Evolutionary conservation across 2,888 invertebrate genomes (phyloP), one percentile per base, ranked within the genome.

Genomic region (Sarcophaga caerulescens): DNA sequence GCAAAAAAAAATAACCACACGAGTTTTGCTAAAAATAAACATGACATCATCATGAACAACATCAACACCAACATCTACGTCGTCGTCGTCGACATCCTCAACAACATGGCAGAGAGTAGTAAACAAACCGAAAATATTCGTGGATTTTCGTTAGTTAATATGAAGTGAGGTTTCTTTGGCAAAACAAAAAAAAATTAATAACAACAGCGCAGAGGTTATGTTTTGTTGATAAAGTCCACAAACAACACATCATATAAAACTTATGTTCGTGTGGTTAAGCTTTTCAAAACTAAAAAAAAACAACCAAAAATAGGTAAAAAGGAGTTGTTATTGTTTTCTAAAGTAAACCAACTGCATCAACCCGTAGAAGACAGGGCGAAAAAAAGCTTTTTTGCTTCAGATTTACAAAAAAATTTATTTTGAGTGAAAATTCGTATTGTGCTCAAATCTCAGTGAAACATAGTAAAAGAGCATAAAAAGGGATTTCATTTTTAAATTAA

Each of bases 21-120:
- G 57, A 76, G 44, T 23, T 76, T 70, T 4, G 11, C 12, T 59
- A 35, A 45, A 79, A 80, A 71, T 84, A 84, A 70, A 63, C 23
- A 78, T 83, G 83, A 83, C 78, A 73, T 78, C 77, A 82, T 66
- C 81, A 4, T 19, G 23, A 25, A 17, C 44, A 57, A 14, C 10
- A 57, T 35, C 62, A 52, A 11, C 5, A 62, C 23, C 25, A 66
- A 80, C 6, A 4, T 11, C 47, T 21, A 10, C 62, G 17, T n/a
- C n/a, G 35, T 23, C 19, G 73, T 71, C 11, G 8, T 11, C 47
- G 47, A 10, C 69, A 6, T n/a, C 35, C n/a, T 35, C 35, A 52
- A 52, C 52, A 14, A 52, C 12, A 52, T 52, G 17, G 17, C 52
- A 17, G 17, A 52, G 10, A 52, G 17, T 14, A 52, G 52, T 52